A percentile compares a stretch with the other conserved stretches of the same genome.
phyloP scores from a whole-genome alignment of 2,113 vertebrate species.

The Larimichthys crocea region DNA sequence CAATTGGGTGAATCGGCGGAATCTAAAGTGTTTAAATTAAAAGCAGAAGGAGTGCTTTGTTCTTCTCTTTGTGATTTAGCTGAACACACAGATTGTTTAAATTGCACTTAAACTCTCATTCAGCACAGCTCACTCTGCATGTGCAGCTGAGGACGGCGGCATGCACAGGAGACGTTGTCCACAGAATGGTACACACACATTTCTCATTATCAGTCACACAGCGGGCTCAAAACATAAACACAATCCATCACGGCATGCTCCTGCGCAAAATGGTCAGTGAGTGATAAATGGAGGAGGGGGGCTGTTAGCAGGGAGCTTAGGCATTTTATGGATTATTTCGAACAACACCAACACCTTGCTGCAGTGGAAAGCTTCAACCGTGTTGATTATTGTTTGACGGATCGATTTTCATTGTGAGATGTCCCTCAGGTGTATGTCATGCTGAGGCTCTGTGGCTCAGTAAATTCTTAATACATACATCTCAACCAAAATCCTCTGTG shows the following conservation, averaged over 20 bases:
- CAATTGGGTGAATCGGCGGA: not conserved
- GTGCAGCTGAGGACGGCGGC: not conserved
- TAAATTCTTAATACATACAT: slow-evolving; percentile 10
- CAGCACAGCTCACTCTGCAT: not conserved
- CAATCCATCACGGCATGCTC: slow-evolving; percentile 73
- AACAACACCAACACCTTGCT: slow-evolving; percentile 26
- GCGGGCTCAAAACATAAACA: slow-evolving; percentile 70
- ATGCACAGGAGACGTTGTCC: slow-evolving; percentile 1
- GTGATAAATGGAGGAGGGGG: slow-evolving; percentile 61
- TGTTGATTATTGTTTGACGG: slow-evolving; percentile 39
- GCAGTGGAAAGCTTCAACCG: slow-evolving; percentile 18
- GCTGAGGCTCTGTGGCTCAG: not conserved
- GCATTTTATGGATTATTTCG: slow-evolving; percentile 67
- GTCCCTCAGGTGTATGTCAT: slow-evolving; percentile 12
- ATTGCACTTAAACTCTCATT: not conserved
- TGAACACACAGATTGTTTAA: not conserved
- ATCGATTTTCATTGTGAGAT: slow-evolving; percentile 41
- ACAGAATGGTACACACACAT: slow-evolving; percentile 42
- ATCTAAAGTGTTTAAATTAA: not conserved
- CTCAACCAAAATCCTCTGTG: slow-evolving; percentile 5
- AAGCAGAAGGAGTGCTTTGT: not conserved
- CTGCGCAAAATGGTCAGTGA: slow-evolving; percentile 64
- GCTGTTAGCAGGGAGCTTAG: slow-evolving; percentile 25
- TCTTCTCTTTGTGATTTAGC: not conserved
- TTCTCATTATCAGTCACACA: slow-evolving; percentile 72